Conservation (phyloP, 2,888 invertebrate species). For the Mechanitis mazaeus region DNA sequence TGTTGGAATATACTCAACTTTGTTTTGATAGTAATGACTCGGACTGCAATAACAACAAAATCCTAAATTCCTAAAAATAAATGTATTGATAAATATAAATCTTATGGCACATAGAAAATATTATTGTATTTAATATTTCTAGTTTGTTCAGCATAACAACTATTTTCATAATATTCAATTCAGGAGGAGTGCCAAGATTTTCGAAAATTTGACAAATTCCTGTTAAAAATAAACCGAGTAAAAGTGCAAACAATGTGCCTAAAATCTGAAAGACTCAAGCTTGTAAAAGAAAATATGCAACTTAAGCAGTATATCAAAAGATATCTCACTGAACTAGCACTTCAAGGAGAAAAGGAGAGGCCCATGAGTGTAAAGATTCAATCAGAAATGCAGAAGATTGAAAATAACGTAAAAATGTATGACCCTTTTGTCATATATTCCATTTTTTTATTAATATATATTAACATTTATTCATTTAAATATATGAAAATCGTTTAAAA, state of each 20-base stretch:
- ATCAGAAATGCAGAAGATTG: conserved; percentile 42
- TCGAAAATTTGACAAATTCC: conserved; percentile 82
- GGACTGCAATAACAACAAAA: too few species aligned
- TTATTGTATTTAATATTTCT: too few species aligned
- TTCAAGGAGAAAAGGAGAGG: conserved; percentile 54
- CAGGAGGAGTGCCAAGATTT: conserved; percentile 73
- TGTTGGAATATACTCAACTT: too few species aligned
- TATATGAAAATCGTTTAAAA: neutral
- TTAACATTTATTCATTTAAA: neutral
- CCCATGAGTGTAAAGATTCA: conserved; percentile 52
- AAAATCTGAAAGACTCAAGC: conserved; percentile 56
- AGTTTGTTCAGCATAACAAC: too few species aligned
- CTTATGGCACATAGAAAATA: too few species aligned
- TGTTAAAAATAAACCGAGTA: conserved; percentile 71
- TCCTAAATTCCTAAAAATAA: too few species aligned
- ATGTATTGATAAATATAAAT: too few species aligned
- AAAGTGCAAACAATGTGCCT: conserved; percentile 63
- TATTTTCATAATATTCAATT: conserved; percentile 11
- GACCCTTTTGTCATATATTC: conserved; percentile 8
- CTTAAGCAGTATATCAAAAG: conserved; percentile 78
- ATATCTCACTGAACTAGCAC: conserved; percentile 78
- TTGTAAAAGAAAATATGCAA: conserved; percentile 78
- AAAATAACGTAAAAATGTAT: conserved; percentile 28
- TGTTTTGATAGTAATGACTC: too few species aligned
- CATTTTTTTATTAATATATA: neutral